Conservation (phyloP, 1,140 invertebrate species). For the Druon quercuslanigerum region DNA sequence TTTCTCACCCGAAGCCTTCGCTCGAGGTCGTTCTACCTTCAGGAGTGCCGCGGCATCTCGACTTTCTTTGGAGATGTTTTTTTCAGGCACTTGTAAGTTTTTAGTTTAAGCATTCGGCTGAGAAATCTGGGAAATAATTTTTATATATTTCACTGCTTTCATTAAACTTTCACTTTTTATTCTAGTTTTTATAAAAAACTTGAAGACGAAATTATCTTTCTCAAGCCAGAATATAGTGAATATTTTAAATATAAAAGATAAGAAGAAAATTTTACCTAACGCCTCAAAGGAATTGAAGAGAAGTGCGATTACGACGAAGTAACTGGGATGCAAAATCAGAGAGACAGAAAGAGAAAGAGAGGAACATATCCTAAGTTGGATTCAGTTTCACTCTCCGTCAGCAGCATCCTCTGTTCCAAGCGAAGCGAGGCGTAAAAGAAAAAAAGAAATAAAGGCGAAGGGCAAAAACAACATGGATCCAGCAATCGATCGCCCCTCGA, state of each 20-base stretch:
- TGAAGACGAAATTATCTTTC: neutral
- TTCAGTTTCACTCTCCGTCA: slow-evolving; percentile 52
- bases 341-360: slow-evolving; percentile 39
- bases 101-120: too few relatives aligned
- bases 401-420: slow-evolving; percentile 54
- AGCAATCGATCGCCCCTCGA: slow-evolving; percentile 50
- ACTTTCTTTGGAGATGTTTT: neutral
- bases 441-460: slow-evolving; percentile 49
- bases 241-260: neutral
- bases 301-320: neutral
- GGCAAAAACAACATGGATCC: slow-evolving; percentile 65
- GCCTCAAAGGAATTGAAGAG: too few relatives aligned
- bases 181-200: too few relatives aligned
- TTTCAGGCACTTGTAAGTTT: too few relatives aligned
- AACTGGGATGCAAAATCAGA: neutral
- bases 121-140: too few relatives aligned
- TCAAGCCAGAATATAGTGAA: neutral
- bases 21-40: slow-evolving; percentile 43
- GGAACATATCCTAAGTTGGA: slow-evolving; percentile 3
- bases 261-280: neutral
- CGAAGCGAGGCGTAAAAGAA: slow-evolving; percentile 57
- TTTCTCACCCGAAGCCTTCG: slow-evolving; percentile 53
- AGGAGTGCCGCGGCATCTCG: neutral
- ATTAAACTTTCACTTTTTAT: too few relatives aligned
- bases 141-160: too few relatives aligned